Evolutionary conservation across 1,140 invertebrate species (phyloP), one percentile per base, ranked within the genome.

Genomic region (Aphis craccivora): DNA sequence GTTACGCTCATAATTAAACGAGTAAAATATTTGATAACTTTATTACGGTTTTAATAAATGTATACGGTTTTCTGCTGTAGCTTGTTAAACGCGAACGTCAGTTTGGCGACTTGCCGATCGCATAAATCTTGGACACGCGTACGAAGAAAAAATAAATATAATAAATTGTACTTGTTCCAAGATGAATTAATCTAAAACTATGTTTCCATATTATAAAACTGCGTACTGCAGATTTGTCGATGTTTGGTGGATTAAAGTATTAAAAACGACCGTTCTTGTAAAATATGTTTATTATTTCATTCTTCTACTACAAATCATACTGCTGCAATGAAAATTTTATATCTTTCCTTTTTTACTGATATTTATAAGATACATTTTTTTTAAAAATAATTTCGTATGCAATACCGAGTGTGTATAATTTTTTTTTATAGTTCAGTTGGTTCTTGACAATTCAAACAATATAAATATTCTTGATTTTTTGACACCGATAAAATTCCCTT

Each of bases 51-150:
- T 86, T 55, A 55, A 40, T 84, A 89, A 89, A 89, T 89, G 25
- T 37, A 37, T 37, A 53, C 35, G 51, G n/a, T 89, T 89, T 55
- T 23, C 4, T 25, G 88, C 23, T 37, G 48, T 55, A 35, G 88
- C 88, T 89, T 89, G 88, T 89, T 89, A 89, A 89, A 89, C 88
- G 88, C 35, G 51, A 89, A 89, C 88, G 88, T 53, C 43, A 30
- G 51, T 55, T 89, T 89, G 88, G 88, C 88, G 35, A 55, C 22
- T 55, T 53, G 88, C 88, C 88, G 51, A 89, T 40, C 88, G 51
- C 48, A 89, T 89, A 89, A 89, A 89, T 89, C 51, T 55, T 11
- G 22, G 30, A 76, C 60, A 55, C 88, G 23, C 88, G 48, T 40
- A 51, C n/a, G 20, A 37, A 51, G 9, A 51, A 37, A 35, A 37